Base-by-base conservation (phyloP, 2,113 vertebrate genomes). In the Cercocebus atys region DNA sequence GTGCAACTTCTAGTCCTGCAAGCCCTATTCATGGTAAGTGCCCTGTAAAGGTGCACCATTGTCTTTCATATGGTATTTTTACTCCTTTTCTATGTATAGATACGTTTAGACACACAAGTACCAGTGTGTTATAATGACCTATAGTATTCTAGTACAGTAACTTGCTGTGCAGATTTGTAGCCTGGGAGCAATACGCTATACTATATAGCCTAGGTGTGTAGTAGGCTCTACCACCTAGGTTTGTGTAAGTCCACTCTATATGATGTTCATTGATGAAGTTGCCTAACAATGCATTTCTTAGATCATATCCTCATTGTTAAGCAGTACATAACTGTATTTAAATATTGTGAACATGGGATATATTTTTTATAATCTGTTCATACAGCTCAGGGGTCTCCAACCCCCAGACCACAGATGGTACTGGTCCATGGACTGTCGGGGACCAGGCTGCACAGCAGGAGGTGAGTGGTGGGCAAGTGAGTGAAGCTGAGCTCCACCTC, bases 311-410 rank as follows among this genome's bases (percentile, higher is more conserved):
- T 17, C 8, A 9, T 76, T 30, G 43, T 76, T 47, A 76, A 76
- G 73, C 14, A 47, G 73, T 30, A 25, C 7, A 30, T 76, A 27
- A 76, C 25, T 47, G 1, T 78, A 64, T 64, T 97, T 68, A 59
- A 95, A 61, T 57, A 61, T 47, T 70, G 5, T 82, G 9, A 90
- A 81, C 35, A 57, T 50, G 35, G 10, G 9, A 20, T 78, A 59
- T 76, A 64, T 68, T 82, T 90, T 94, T 94, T 92, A 13, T 64
- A n/a, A 86, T 90, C 16, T 52, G 14, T 83, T 96, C 9, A 43
- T 73, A 83, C 11, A 78, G n/a, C 23, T 95, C 43, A 55, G 27
- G 61, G 27, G 27, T 64, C 61, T 64, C 61, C 61, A 64, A 32
- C 61, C 61, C 12, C 61, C 12, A 64, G 61, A 27, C 27, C 27